Percentiles rank a stretch among this genome's conserved stretches.
Conservation (phyloP, 2,888 invertebrate genomes). For the Autographa gamma region DNA sequence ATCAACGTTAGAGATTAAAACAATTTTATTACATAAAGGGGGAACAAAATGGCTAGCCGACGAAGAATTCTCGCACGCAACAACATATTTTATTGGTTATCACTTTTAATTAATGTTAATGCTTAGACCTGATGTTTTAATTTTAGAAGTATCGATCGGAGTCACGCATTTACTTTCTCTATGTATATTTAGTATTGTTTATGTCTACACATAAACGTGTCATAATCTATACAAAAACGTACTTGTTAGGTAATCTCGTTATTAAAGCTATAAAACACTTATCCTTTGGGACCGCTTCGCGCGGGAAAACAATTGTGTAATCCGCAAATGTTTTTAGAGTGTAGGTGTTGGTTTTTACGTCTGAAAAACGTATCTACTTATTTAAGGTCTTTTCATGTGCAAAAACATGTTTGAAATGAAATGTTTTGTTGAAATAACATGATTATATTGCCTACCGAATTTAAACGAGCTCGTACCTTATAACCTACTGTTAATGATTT, state of each 20-base stretch:
- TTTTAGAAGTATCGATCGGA: slow-evolving; percentile 56
- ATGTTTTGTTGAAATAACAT: too few relatives aligned
- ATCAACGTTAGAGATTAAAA: slow-evolving; percentile 27
- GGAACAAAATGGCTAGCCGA: slow-evolving; percentile 40
- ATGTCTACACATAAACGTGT: slow-evolving; percentile 3
- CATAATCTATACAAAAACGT: not conserved
- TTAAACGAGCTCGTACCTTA: too few relatives aligned
- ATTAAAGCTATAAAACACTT: not conserved
- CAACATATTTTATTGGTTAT: slow-evolving; percentile 52
- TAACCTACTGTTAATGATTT: too few relatives aligned
- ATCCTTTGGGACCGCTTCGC: not conserved
- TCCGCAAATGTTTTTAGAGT: not conserved
- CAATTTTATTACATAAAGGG: slow-evolving; percentile 23
- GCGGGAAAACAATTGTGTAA: not conserved
- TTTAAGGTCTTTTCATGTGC: not conserved
- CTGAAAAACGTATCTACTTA: too few relatives aligned
- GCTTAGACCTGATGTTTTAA: slow-evolving; percentile 60
- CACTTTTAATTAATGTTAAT: slow-evolving; percentile 68
- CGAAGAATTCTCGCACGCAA: slow-evolving; percentile 54
- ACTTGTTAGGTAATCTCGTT: not conserved
- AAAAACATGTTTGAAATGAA: not conserved
- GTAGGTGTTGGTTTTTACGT: not conserved
- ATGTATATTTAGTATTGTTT: slow-evolving; percentile 11
- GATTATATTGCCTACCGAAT: too few relatives aligned
- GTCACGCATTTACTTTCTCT: slow-evolving; percentile 68